Evolutionary conservation across 2,797 vertebrate genomes (phyloP).

Genomic region (Melopsittacus undulatus): DNA sequence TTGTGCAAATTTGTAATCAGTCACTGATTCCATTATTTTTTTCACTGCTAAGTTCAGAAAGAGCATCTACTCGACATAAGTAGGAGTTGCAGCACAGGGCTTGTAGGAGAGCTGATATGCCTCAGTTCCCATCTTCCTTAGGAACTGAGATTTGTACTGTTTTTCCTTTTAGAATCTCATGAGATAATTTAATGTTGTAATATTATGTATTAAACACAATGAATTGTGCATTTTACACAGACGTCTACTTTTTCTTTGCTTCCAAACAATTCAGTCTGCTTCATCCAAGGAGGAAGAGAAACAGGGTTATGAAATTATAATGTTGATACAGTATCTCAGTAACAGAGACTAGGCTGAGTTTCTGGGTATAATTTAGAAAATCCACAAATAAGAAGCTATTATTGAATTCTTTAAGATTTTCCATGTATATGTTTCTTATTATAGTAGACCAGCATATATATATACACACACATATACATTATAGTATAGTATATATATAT

Average conservation of each 20-base stretch:
- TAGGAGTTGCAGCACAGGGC: neutral
- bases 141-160: neutral
- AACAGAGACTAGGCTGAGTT: neutral
- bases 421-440: neutral
- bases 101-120: neutral
- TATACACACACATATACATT: neutral
- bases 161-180: neutral
- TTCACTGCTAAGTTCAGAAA: neutral
- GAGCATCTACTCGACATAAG: neutral
- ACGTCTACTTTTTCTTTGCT: neutral
- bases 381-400: neutral
- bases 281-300: neutral
- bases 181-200: neutral
- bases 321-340: neutral
- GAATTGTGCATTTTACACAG: neutral
- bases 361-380: neutral
- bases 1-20: neutral
- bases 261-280: neutral
- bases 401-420: neutral
- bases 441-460: neutral
- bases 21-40: neutral
- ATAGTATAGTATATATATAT: neutral
- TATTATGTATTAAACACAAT: neutral
- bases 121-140: neutral
- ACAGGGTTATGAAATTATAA: neutral